Conservation (phyloP, 2,797 vertebrate species). For the Scomberomorus guttatus region DNA sequence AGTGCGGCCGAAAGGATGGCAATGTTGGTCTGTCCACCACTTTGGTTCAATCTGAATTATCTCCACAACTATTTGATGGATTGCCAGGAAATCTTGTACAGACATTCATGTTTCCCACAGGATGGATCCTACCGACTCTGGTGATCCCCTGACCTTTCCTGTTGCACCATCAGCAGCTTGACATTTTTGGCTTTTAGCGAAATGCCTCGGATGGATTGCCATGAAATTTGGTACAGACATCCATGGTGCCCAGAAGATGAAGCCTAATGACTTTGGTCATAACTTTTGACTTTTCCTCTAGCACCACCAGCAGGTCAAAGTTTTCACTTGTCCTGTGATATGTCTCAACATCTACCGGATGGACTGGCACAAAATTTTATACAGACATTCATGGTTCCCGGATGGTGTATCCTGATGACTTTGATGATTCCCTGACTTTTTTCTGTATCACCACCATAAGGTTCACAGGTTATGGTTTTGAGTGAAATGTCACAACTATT, state of each 20-base stretch:
- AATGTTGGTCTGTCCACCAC: background rate
- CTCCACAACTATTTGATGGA: background rate
- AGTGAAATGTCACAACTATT: background rate
- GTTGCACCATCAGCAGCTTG: background rate
- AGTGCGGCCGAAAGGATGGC: background rate
- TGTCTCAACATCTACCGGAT: background rate
- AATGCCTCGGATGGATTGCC: background rate
- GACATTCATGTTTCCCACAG: background rate
- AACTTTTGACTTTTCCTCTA: background rate
- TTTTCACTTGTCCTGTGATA: background rate
- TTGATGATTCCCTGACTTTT: background rate
- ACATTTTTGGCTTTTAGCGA: background rate
- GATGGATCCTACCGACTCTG: background rate
- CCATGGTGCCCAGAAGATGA: background rate
- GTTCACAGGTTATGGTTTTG: background rate
- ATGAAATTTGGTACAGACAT: slow-evolving; percentile 2
- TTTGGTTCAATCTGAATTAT: background rate
- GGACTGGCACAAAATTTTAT: background rate
- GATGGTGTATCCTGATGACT: background rate
- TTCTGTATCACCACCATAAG: background rate
- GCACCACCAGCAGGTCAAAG: background rate
- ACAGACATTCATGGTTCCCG: background rate
- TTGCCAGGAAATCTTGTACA: background rate
- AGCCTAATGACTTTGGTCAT: background rate
- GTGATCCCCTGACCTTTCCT: background rate